phyloP scores from a whole-genome alignment of 1,140 invertebrate species.

The Bombus waltoni region DNA sequence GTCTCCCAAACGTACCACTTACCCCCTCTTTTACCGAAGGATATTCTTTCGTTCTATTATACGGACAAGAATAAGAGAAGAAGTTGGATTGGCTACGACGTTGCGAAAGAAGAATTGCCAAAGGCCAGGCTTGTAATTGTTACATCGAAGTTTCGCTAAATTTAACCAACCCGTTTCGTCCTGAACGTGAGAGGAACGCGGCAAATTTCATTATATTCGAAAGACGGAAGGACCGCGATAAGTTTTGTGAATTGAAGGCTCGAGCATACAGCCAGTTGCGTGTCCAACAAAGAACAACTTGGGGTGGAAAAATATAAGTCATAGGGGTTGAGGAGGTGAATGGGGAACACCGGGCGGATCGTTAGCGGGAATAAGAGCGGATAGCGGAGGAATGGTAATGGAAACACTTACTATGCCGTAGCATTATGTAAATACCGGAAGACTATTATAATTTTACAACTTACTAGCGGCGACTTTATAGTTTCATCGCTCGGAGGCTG shows the following conservation, averaged over 20 bases:
- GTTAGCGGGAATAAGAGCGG: slow-evolving; percentile 75
- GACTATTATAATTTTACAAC: slow-evolving; percentile 81
- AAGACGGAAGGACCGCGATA: too few relatives aligned
- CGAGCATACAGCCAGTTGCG: not conserved
- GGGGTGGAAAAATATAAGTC: slow-evolving; percentile 72
- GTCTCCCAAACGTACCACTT: slow-evolving; percentile 3
- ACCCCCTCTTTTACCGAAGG: slow-evolving; percentile 1
- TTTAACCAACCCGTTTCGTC: not conserved
- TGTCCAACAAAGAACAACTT: slow-evolving; percentile 45
- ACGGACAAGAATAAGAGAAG: not conserved
- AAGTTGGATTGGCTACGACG: not conserved
- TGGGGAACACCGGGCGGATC: slow-evolving; percentile 51
- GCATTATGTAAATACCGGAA: slow-evolving; percentile 81
- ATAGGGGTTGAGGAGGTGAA: not conserved
- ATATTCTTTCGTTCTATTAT: slow-evolving; percentile 27
- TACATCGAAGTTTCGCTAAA: slow-evolving; percentile 12
- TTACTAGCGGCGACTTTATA: slow-evolving; percentile 77
- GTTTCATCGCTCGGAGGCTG: slow-evolving; percentile 70
- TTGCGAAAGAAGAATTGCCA: not conserved
- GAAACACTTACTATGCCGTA: slow-evolving; percentile 79
- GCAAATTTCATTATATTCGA: not conserved
- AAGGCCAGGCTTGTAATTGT: slow-evolving; percentile 17
- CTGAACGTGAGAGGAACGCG: not conserved
- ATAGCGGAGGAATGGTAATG: slow-evolving; percentile 72
- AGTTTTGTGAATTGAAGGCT: not conserved